These are phyloP conservation scores for Machaerirhynchus nigripectus DNA, from an alignment of 2,113 vertebrate genomes.

Conservation along the genomic window DNA sequence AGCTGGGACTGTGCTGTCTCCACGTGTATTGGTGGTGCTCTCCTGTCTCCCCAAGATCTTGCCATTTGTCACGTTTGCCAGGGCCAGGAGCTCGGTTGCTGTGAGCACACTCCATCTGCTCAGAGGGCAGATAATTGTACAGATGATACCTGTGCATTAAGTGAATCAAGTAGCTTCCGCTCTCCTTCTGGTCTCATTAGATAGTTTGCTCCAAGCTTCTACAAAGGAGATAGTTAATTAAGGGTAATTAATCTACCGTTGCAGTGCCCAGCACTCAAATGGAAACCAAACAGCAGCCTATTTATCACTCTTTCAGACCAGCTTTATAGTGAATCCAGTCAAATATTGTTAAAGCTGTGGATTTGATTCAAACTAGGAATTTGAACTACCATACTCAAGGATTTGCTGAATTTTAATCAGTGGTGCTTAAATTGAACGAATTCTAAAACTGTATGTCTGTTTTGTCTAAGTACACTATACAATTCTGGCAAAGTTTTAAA, in stretches of 20 bases:
- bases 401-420: not conserved
- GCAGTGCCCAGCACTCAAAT: not conserved
- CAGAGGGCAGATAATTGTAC: not conserved
- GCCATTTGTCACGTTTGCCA: not conserved
- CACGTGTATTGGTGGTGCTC: not conserved
- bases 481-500: not conserved
- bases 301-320: constrained; percentile 27
- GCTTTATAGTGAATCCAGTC: not conserved
- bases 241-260: constrained; percentile 10
- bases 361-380: not conserved
- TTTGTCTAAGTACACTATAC: not conserved
- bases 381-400: not conserved
- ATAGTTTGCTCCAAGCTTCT: constrained; percentile 28
- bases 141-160: constrained; percentile 2
- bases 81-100: not conserved
- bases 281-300: not conserved
- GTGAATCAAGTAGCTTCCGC: not conserved
- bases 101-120: not conserved
- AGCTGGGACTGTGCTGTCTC: not conserved
- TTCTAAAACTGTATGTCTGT: not conserved
- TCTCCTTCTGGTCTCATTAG: constrained; percentile 38
- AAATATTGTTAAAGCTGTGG: not conserved
- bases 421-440: not conserved
- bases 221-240: constrained; percentile 40
- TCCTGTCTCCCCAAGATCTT: not conserved